Conservation (phyloP, 64 coral and sea anemone species). For the Dendronephthya gigantea region DNA sequence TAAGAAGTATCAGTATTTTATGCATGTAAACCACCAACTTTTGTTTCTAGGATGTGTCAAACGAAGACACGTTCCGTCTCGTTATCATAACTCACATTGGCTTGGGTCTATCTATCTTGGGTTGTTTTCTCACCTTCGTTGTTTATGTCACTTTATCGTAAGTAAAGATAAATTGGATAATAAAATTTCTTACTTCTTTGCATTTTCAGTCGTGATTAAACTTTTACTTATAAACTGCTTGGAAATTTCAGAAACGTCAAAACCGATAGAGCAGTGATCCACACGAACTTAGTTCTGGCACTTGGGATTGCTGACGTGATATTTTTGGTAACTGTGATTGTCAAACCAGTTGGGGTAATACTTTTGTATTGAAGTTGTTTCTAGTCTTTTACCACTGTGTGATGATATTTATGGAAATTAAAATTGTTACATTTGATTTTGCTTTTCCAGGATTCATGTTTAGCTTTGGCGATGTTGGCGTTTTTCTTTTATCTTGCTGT, state of each 20-base stretch:
- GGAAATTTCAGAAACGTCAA: not conserved
- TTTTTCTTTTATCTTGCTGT: constrained; percentile 2
- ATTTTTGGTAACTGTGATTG: not conserved
- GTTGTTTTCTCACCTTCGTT: not conserved
- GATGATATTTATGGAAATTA: not conserved
- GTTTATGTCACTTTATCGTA: not conserved
- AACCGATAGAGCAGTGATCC: not conserved
- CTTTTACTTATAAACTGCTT: not conserved
- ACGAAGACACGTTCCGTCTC: not conserved
- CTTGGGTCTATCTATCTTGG: not conserved
- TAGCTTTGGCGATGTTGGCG: not conserved
- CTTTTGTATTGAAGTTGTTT: not conserved
- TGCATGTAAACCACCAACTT: no score
- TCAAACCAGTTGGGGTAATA: not conserved
- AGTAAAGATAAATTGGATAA: no score
- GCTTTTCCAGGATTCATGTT: not conserved
- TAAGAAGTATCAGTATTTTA: no score
- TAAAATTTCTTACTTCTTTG: no score
- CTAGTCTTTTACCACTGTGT: not conserved
- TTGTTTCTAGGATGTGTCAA: not conserved
- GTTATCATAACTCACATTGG: not conserved
- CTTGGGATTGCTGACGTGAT: constrained; percentile 5
- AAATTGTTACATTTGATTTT: not conserved
- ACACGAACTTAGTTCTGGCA: not conserved
- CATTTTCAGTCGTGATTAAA: no score